Evolutionary conservation across 2,888 invertebrate species (phyloP).

Genomic region (Drosophila falleni): DNA sequence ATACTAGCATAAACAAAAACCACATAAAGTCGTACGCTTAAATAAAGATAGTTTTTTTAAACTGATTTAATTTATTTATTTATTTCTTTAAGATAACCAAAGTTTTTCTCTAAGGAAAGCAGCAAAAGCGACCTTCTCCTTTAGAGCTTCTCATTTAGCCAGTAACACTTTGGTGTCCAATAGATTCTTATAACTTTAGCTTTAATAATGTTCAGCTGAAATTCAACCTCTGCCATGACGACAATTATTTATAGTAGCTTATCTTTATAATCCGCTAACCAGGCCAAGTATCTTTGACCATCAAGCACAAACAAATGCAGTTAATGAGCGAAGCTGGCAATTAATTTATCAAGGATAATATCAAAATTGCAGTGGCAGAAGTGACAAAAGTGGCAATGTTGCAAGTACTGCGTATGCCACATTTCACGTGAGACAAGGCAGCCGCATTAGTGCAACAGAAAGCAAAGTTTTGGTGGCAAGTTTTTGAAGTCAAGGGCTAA

Average conservation of each 20-base stretch:
- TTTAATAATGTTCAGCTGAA: no score
- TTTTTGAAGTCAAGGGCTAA: constrained; percentile 7
- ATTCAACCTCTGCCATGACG: not conserved
- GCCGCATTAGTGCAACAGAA: constrained; percentile 1
- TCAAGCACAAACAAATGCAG: constrained; percentile 4
- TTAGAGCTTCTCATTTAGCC: not conserved
- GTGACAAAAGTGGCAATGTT: not conserved
- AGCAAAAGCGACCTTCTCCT: no score
- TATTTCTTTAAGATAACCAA: no score
- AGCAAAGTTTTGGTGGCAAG: not conserved
- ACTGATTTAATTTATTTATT: no score
- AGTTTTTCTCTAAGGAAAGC: no score
- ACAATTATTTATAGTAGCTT: not conserved
- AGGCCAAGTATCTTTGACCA: constrained; percentile 4
- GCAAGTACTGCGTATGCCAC: not conserved
- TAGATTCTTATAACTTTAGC: not conserved
- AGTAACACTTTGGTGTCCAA: not conserved
- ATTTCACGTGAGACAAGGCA: constrained; percentile 10
- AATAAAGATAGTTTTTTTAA: no score
- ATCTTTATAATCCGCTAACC: not conserved
- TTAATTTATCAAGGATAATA: constrained; percentile 1
- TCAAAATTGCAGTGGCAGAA: constrained; percentile 2
- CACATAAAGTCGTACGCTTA: no score
- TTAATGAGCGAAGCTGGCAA: constrained; percentile 13
- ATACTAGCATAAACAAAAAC: no score